Evolutionary conservation across 1,140 invertebrate species (phyloP).

Genomic region (Drosophila eugracilis): DNA sequence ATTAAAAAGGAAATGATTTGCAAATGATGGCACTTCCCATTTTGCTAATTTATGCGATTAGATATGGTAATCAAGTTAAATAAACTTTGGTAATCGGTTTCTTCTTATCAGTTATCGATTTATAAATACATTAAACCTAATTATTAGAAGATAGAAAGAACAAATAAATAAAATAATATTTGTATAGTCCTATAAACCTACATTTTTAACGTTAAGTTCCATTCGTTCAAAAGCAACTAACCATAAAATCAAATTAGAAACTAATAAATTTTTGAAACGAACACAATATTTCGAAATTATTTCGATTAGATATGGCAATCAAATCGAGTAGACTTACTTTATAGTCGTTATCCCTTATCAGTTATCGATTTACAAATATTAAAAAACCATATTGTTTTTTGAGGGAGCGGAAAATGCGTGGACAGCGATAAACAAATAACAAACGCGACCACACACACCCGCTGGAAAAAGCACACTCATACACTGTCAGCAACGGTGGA

Average conservation of each 20-base stretch:
- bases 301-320: conserved; percentile 27
- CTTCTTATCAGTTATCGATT: neutral
- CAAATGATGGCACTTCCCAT: neutral
- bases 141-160: neutral
- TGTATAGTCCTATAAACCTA: too few relatives aligned
- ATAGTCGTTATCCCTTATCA: conserved; percentile 31
- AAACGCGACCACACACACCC: conserved; percentile 26
- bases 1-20: neutral
- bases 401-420: conserved; percentile 41
- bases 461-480: conserved; percentile 18
- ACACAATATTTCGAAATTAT: conserved; percentile 10
- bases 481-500: conserved; percentile 13
- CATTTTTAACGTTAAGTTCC: neutral
- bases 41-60: neutral
- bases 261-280: neutral
- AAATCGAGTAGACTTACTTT: neutral
- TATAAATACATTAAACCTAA: neutral
- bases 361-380: conserved; percentile 41
- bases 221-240: too few relatives aligned
- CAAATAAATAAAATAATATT: neutral
- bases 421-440: conserved; percentile 39
- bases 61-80: neutral
- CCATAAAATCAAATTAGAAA: too few relatives aligned
- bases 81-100: neutral
- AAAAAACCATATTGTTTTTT: conserved; percentile 25